A percentile compares a stretch with the other conserved stretches of the same genome.
Evolutionary conservation across 2,113 vertebrate genomes (phyloP).

Genomic region (Xiphorhynchus elegans): DNA sequence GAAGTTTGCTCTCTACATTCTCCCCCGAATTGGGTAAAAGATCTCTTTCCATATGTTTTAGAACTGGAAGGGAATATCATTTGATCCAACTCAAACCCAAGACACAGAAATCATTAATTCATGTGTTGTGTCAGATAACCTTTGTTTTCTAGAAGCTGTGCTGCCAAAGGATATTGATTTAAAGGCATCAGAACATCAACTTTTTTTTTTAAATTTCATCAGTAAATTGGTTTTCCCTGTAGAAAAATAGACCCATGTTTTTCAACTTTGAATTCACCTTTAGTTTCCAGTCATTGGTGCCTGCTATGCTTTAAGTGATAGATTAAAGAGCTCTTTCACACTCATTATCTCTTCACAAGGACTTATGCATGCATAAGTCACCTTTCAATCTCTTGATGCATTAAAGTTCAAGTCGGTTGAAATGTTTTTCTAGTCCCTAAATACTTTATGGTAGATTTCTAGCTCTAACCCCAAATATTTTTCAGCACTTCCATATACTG

Average conservation of each 20-base stretch:
- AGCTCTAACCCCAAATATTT: background rate
- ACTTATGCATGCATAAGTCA: background rate
- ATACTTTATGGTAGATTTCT: background rate
- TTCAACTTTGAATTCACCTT: background rate
- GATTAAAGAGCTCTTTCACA: background rate
- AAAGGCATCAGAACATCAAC: background rate
- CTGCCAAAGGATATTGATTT: background rate
- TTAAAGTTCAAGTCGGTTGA: background rate
- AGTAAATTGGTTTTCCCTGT: background rate
- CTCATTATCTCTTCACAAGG: background rate
- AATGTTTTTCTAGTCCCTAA: background rate
- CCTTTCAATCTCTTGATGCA: background rate
- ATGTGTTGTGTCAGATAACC: background rate
- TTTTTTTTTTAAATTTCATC: background rate
- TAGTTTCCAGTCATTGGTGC: background rate
- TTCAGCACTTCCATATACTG: background rate
- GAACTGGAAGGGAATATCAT: background rate
- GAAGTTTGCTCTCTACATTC: background rate
- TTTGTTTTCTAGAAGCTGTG: background rate
- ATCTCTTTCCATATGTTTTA: background rate
- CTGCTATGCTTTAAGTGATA: background rate
- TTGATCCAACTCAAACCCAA: background rate
- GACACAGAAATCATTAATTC: background rate
- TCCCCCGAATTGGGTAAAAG: background rate
- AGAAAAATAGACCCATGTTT: background rate